Percentiles rank a stretch among this genome's conserved stretches.
These are phyloP conservation scores for Andrena fulva DNA, from an alignment of 2,888 invertebrate genomes.

Conservation along the genomic window DNA sequence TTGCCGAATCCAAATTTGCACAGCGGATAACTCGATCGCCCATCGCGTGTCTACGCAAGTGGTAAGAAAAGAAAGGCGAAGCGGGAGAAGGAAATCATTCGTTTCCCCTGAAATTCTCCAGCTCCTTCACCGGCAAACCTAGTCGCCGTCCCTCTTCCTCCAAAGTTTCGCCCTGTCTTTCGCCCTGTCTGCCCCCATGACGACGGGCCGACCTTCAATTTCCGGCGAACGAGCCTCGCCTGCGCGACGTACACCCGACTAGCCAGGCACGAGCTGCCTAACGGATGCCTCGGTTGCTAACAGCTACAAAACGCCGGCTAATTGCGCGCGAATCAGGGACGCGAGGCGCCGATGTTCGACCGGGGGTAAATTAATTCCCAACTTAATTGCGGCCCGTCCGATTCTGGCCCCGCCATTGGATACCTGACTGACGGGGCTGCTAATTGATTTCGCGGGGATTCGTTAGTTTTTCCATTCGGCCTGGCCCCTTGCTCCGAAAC, in stretches of 20 bases:
- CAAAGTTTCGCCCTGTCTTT: neutral
- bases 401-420: conserved; percentile 23
- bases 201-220: conserved; percentile 70
- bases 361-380: conserved; percentile 64
- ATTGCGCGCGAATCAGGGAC: conserved; percentile 62
- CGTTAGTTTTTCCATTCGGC: conserved; percentile 3
- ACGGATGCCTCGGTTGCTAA: conserved; percentile 50
- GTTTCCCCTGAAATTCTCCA: neutral
- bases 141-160: neutral
- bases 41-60: conserved; percentile 21
- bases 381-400: conserved; percentile 63
- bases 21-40: conserved; percentile 29
- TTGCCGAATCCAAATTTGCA: conserved; percentile 39
- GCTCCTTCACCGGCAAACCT: neutral
- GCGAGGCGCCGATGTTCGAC: conserved; percentile 42
- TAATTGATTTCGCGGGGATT: conserved; percentile 52
- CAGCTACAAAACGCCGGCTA: conserved; percentile 59
- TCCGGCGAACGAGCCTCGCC: conserved; percentile 67
- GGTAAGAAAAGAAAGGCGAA: neutral
- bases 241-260: conserved; percentile 45
- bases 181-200: conserved; percentile 16
- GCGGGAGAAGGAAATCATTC: conserved; percentile 34
- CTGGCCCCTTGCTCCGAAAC: neutral
- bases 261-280: conserved; percentile 33
- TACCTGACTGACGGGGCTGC: conserved; percentile 25